Evolutionary conservation across 23 tunicate species (phyloP).

Genomic region (Pegea sp.): DNA sequence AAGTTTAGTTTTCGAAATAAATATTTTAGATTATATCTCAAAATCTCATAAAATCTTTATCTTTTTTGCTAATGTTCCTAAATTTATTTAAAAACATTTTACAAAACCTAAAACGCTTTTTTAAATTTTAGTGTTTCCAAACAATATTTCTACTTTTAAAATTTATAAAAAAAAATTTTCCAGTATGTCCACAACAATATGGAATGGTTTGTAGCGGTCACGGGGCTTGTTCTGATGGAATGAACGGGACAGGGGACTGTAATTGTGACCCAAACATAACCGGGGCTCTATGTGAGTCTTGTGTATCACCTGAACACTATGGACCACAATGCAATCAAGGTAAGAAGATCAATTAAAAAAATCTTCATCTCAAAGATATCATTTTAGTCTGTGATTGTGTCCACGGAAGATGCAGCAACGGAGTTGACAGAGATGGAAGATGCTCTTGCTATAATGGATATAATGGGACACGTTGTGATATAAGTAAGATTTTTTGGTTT

Average conservation of each 20-base stretch:
- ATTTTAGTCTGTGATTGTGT: slow-evolving; percentile 56
- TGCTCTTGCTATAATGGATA: slow-evolving; percentile 56
- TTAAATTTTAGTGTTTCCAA: too few species aligned
- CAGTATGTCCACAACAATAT: slow-evolving; percentile 14
- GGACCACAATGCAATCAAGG: slow-evolving; percentile 50
- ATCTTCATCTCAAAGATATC: too few species aligned
- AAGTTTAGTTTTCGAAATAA: too few species aligned
- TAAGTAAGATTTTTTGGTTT: too few species aligned
- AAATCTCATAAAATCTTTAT: too few species aligned
- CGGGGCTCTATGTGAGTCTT: slow-evolving; percentile 39
- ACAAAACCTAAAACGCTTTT: too few species aligned
- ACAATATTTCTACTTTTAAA: background rate
- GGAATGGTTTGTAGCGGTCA: slow-evolving; percentile 21
- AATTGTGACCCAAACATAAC: slow-evolving; percentile 22
- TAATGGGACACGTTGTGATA: too few species aligned
- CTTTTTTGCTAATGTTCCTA: too few species aligned
- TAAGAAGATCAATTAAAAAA: too few species aligned
- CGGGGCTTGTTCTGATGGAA: slow-evolving; percentile 42
- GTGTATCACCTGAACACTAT: slow-evolving; percentile 16
- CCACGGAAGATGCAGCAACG: slow-evolving; percentile 54
- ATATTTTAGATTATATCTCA: too few species aligned
- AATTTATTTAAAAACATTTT: too few species aligned
- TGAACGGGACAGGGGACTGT: slow-evolving; percentile 58
- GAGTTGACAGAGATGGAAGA: slow-evolving; percentile 42
- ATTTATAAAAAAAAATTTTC: background rate